Percentiles rank a stretch among this genome's conserved stretches.
These are phyloP conservation scores for Hippopotamus amphibius DNA, from an alignment of 2,113 vertebrate species.

Conservation along the genomic window DNA sequence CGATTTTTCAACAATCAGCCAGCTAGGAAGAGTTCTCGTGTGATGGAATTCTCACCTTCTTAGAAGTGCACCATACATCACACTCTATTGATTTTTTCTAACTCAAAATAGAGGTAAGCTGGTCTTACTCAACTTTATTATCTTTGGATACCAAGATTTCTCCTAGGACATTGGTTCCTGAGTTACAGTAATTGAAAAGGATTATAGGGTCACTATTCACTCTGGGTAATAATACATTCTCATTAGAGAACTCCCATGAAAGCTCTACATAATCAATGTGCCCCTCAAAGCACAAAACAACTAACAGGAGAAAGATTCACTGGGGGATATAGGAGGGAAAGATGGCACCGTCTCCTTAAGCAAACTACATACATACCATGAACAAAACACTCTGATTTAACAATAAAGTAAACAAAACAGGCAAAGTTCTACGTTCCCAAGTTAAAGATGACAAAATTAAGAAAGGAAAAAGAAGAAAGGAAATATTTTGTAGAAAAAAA, in stretches of 20 bases:
- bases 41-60: background rate
- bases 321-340: background rate
- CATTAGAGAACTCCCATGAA: background rate
- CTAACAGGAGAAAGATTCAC: background rate
- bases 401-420: background rate
- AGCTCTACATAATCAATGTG: background rate
- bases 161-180: background rate
- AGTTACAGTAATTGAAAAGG: background rate
- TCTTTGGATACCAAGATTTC: conserved; percentile 27
- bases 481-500: background rate
- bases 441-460: conserved; percentile 11
- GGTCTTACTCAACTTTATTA: background rate
- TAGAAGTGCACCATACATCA: background rate
- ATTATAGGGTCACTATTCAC: background rate
- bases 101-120: background rate
- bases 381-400: background rate
- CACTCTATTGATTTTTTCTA: background rate
- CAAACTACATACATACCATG: background rate
- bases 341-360: background rate
- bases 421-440: background rate
- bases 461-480: conserved; percentile 32
- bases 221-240: background rate
- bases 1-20: background rate
- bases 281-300: background rate
- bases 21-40: background rate